phyloP scores from a whole-genome alignment of 1,140 invertebrate species.

The Psix sp. region DNA sequence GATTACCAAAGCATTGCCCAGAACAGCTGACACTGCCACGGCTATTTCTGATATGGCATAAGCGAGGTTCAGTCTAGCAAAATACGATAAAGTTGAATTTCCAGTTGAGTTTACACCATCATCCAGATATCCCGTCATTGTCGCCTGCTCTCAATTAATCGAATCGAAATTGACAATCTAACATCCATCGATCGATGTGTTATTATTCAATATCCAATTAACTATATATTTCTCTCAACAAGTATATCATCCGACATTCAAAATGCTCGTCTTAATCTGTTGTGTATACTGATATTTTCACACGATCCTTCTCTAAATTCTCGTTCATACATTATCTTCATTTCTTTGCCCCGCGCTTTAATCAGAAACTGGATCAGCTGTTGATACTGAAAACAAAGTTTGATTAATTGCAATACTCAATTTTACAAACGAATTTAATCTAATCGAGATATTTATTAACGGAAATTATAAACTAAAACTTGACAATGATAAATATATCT shows the following conservation, averaged over 20 bases:
- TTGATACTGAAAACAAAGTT: conserved; percentile 22
- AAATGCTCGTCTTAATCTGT: no score
- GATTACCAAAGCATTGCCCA: conserved; percentile 91
- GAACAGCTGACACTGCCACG: conserved; percentile 87
- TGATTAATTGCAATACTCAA: conserved; percentile 10
- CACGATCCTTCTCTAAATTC: conserved; percentile 15
- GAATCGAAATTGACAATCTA: conserved; percentile 5
- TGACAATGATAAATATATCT: no score
- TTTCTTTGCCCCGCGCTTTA: background rate
- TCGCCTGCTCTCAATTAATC: conserved; percentile 12
- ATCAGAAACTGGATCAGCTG: conserved; percentile 27
- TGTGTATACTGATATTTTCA: background rate
- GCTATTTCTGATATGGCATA: conserved; percentile 87
- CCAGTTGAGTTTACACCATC: conserved; percentile 20
- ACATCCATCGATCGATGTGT: conserved; percentile 15
- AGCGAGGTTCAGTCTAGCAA: conserved; percentile 78
- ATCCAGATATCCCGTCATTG: conserved; percentile 40
- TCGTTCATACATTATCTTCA: conserved; percentile 21
- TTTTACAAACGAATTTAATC: background rate
- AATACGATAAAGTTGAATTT: conserved; percentile 19
- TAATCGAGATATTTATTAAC: background rate
- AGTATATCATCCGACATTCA: no score
- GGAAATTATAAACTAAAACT: background rate
- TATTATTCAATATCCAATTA: conserved; percentile 2
- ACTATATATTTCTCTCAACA: no score